Conservation (phyloP, 2,113 vertebrate species). For the Orthonyx spaldingii region DNA sequence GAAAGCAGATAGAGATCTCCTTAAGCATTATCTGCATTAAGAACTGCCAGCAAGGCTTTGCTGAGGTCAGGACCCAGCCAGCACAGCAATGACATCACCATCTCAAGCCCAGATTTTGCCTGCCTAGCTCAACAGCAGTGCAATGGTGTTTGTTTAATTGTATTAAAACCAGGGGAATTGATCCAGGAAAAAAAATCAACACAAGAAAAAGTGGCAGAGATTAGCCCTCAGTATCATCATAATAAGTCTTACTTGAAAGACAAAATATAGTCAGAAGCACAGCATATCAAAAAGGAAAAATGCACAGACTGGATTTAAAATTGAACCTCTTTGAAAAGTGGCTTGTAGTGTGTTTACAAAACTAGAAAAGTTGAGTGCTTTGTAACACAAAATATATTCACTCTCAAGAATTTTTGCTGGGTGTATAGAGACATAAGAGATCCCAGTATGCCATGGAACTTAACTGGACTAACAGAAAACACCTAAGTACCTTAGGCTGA, state of each 20-base stretch:
- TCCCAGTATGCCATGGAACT: neutral
- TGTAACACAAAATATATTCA: neutral
- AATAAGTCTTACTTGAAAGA: neutral
- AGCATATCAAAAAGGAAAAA: neutral
- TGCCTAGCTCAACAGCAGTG: neutral
- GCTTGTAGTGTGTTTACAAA: neutral
- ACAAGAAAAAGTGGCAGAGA: neutral
- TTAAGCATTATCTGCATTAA: constrained; percentile 1
- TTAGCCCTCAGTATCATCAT: neutral
- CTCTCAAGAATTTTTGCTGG: neutral
- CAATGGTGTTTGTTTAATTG: neutral
- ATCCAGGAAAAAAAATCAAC: neutral
- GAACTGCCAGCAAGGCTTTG: neutral
- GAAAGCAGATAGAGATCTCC: neutral
- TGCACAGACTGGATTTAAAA: neutral
- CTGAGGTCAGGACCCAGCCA: neutral
- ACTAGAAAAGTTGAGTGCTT: neutral
- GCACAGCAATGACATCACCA: neutral
- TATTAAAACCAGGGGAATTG: neutral
- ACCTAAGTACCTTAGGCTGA: neutral
- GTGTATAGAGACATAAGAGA: neutral
- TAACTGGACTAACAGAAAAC: neutral
- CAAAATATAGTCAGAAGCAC: neutral
- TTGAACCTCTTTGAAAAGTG: neutral
- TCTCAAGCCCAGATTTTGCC: neutral